phyloP scores from a whole-genome alignment of 2,888 invertebrate species.

The Caenorhabditis sp. region DNA sequence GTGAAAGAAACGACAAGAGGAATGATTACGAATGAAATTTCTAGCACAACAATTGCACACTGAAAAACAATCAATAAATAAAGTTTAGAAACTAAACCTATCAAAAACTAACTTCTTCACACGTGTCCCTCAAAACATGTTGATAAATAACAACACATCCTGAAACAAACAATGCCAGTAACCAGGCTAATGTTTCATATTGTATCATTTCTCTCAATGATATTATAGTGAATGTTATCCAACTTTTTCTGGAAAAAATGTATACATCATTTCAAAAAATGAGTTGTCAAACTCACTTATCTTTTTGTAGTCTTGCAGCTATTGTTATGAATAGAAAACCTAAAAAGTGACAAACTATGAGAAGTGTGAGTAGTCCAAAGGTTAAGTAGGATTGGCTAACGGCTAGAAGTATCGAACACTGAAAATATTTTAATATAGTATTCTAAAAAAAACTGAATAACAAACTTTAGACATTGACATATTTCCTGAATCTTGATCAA shows the following conservation, averaged over 20 bases:
- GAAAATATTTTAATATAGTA: too few relatives aligned
- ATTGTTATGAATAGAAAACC: conserved; percentile 27
- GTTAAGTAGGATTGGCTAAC: conserved; percentile 34
- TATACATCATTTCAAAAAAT: neutral
- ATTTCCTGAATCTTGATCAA: conserved; percentile 39
- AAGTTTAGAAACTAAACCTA: neutral
- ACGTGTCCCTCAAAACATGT: conserved; percentile 40
- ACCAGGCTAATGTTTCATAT: conserved; percentile 48
- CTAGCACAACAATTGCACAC: conserved; percentile 34
- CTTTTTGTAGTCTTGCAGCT: conserved; percentile 17
- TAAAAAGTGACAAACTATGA: conserved; percentile 41
- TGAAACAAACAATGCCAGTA: conserved; percentile 39
- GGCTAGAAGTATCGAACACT: conserved; percentile 51
- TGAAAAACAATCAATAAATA: conserved; percentile 8
- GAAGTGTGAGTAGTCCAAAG: conserved; percentile 43
- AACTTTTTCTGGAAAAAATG: conserved; percentile 31
- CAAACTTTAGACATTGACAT: conserved; percentile 41
- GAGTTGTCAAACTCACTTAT: conserved; percentile 25
- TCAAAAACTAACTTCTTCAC: conserved; percentile 36
- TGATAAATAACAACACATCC: conserved; percentile 45
- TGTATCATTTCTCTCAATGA: conserved; percentile 47
- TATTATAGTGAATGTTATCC: conserved; percentile 38
- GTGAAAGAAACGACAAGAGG: conserved; percentile 47
- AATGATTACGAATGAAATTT: conserved; percentile 42
- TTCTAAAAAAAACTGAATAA: too few relatives aligned